Conservation (phyloP, 2,888 invertebrate species). For the Chalcis sispes region DNA sequence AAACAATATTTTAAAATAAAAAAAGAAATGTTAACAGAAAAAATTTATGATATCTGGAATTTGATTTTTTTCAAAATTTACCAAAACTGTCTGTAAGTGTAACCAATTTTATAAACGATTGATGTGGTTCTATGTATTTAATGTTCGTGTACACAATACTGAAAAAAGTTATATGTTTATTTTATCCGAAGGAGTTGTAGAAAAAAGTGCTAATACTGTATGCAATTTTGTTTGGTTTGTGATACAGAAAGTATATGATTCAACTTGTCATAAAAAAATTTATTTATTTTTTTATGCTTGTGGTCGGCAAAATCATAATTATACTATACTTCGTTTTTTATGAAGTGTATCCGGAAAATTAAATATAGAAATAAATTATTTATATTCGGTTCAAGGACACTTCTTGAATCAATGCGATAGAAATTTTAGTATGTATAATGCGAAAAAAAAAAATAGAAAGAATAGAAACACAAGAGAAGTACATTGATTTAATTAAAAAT, state of each 20-base stretch:
- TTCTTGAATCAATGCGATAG: background rate
- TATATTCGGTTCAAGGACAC: slow-evolving; percentile 1
- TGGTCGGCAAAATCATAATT: background rate
- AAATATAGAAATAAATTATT: background rate
- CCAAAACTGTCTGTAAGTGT: slow-evolving; percentile 49
- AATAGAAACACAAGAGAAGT: background rate
- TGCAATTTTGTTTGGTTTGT: background rate
- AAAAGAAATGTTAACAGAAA: background rate
- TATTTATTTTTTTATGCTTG: background rate
- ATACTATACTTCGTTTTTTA: background rate
- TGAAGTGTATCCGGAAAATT: background rate
- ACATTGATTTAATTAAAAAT: background rate
- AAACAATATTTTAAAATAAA: background rate
- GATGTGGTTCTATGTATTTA: slow-evolving; percentile 53
- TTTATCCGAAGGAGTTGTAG: slow-evolving; percentile 19
- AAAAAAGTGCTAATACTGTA: slow-evolving; percentile 40
- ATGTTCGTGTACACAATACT: slow-evolving; percentile 48
- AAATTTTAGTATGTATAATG: background rate
- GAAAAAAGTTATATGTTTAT: slow-evolving; percentile 45
- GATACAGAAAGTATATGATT: background rate
- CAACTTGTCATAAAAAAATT: background rate
- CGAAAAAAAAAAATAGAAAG: background rate
- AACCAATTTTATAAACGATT: slow-evolving; percentile 53
- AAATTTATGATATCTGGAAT: slow-evolving; percentile 22
- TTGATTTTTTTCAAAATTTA: slow-evolving; percentile 53